These are phyloP conservation scores for Aptenodytes patagonicus DNA, from an alignment of 2,113 vertebrate species.

Conservation along the genomic window DNA sequence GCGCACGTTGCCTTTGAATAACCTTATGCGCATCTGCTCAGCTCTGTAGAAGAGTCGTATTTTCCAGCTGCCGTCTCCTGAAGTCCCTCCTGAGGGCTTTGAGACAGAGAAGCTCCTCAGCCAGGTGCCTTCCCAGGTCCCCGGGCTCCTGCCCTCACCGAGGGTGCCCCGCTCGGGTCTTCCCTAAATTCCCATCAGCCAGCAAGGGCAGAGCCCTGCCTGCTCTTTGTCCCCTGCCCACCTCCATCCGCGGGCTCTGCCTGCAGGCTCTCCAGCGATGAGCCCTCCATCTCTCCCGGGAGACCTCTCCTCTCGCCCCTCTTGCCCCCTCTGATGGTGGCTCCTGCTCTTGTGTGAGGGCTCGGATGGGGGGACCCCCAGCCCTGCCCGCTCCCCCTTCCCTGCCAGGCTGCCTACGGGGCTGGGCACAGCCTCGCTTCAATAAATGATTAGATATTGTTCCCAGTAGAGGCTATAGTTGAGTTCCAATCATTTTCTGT, in stretches of 20 bases:
- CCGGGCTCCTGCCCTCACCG: not conserved
- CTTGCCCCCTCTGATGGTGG: accelerated
- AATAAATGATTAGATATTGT: slow-evolving; percentile 39
- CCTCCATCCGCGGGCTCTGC: not conserved
- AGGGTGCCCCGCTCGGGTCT: not conserved
- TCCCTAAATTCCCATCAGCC: not conserved
- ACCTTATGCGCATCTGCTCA: not conserved
- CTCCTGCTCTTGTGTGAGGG: not conserved
- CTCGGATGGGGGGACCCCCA: not conserved
- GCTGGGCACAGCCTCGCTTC: not conserved
- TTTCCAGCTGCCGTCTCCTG: slow-evolving; percentile 4
- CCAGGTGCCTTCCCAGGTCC: not conserved
- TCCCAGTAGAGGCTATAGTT: slow-evolving; percentile 33
- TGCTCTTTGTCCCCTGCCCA: not conserved
- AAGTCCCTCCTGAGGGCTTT: not conserved
- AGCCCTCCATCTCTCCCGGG: not conserved
- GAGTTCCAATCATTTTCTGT: slow-evolving; percentile 54
- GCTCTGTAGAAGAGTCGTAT: not conserved
- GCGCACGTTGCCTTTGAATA: not conserved
- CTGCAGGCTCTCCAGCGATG: not conserved
- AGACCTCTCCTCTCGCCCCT: not conserved
- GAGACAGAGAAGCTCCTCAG: not conserved
- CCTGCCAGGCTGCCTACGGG: not conserved
- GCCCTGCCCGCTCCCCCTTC: not conserved
- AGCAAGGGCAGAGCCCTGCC: not conserved